phyloP scores from a whole-genome alignment of 2,888 invertebrate species.

The Scelioninae gen. 1 region DNA sequence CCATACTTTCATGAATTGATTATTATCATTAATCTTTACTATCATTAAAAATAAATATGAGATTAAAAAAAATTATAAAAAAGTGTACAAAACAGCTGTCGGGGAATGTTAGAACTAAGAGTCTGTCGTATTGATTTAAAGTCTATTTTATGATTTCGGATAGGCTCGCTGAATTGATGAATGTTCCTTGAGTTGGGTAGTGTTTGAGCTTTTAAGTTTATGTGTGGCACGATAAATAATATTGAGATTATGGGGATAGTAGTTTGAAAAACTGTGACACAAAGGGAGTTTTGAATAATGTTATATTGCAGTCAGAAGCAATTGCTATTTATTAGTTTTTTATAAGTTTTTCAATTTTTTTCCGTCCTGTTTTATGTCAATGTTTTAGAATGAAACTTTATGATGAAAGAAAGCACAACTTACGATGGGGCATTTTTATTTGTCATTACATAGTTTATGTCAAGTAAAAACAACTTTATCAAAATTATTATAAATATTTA shows the following conservation, averaged over 20 bases:
- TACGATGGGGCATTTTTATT: conserved; percentile 22
- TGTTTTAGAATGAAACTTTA: conserved; percentile 22
- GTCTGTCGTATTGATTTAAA: conserved; percentile 34
- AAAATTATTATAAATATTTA: background rate
- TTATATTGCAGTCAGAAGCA: conserved; percentile 37
- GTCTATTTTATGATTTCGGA: conserved; percentile 45
- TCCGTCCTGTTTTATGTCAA: conserved; percentile 13
- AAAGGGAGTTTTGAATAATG: conserved; percentile 49
- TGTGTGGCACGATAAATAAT: conserved; percentile 52
- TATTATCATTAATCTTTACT: too few species aligned
- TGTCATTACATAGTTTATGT: conserved; percentile 22
- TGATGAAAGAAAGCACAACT: conserved; percentile 25
- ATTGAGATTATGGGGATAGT: conserved; percentile 21
- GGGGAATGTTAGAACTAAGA: conserved; percentile 15
- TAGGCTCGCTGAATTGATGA: conserved; percentile 41
- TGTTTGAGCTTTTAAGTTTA: conserved; percentile 48
- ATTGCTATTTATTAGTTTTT: conserved; percentile 46
- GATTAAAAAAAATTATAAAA: background rate
- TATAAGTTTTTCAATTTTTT: conserved; percentile 28
- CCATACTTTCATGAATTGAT: too few species aligned
- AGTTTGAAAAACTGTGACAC: conserved; percentile 38
- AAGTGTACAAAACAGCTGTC: conserved; percentile 23
- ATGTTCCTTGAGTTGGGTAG: conserved; percentile 36
- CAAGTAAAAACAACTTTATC: conserved; percentile 4
- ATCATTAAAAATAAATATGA: background rate